Base-by-base conservation (phyloP, 2,113 vertebrate species). In the Gallinago jamesoni region DNA sequence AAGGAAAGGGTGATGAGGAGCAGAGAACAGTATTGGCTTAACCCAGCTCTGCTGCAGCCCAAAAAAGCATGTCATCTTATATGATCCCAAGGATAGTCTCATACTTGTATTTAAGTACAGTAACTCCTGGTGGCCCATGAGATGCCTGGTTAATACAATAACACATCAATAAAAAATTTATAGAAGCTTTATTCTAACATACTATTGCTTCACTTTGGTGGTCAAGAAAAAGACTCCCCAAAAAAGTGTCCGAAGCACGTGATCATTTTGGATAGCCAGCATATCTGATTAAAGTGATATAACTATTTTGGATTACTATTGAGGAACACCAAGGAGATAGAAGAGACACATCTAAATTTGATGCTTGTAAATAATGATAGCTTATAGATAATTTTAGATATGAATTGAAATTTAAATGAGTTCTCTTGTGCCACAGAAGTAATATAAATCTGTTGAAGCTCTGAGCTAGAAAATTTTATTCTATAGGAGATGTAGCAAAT, bases 201-300 rank as follows among this genome's bases (percentile, higher is more conserved):
- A 14, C 2, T 35, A 1, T 53, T 73, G 14, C n/a, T 84, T 89
- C 9, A 18, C 14, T 76, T 89, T 76, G 9, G 13, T 37, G 13
- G 11, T 30, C 23, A 68, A 87, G 19, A 70, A 50, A 59, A 57
- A 41, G 11, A 53, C 3, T 27, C 28, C 28, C 25, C 53, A 3
- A 12, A n/a, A 52, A 30, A 14, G 2, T 17, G 0, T n/a, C 24
- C 35, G 24, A 45, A 67, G 11, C 9, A 33, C 1, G 0, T 8
- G 21, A 19, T 69, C 11, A 25, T 6, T 81, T 63, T 75, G 9
- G 15, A 48, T 68, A 16, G n/a, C 11, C 52, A 50, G 11, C 16
- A 45, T 56, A 43, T 50, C 63, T 75, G 43, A 56, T 64, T 31
- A 76, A 75, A 48, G 3, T 24, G 39, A 35, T 68, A 53, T 3